Base-by-base conservation (phyloP, 2,888 invertebrate species). In the Caenorhabditis drosophilae region DNA sequence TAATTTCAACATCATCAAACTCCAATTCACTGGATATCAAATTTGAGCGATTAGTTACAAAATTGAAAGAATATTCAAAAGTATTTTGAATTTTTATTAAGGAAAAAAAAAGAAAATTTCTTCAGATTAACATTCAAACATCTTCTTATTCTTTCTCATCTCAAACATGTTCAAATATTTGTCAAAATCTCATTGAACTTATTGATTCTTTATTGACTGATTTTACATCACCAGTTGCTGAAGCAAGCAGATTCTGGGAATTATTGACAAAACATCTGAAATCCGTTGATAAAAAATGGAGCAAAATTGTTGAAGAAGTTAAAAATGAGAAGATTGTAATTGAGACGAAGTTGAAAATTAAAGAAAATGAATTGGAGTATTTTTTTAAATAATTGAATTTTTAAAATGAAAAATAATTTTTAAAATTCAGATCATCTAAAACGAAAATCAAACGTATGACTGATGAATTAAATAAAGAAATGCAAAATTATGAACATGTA, bases 381-480 rank as follows among this genome's bases (percentile, higher is more conserved):
- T 25, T 20, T 36, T 56, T 41, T 34, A 50, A 47, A n/a, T 44
- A 27, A 9, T 12, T 31, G 15, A 6, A 45, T 4, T 25, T 45
- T 20, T n/a, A n/a, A 31, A 31, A 31, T 31, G 31, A 31, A 31
- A 6, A 12, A 31, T 9, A 31, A 31, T 31, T 31, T 12, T n/a
- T n/a, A n/a, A n/a, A n/a, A n/a, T n/a, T n/a, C n/a, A n/a, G n/a
- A n/a, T n/a, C n/a, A 31, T 9, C 31, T 2, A 9, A 15, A 18
- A 20, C 23, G 42, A 42, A 42, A 7, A 15, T 7, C 23, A 42
- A 23, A 7, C n/a, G 4, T 23, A 15, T 20, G 23, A 22, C 3
- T 11, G 7, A 42, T 7, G 18, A n/a, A 20, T 3, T 27, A 31
- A 18, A 2, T 11, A 31, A 45, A 45, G 31, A 27, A 11, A 18